Base-by-base conservation (phyloP, 2,888 invertebrate genomes). In the Nasonovia ribisnigri region DNA sequence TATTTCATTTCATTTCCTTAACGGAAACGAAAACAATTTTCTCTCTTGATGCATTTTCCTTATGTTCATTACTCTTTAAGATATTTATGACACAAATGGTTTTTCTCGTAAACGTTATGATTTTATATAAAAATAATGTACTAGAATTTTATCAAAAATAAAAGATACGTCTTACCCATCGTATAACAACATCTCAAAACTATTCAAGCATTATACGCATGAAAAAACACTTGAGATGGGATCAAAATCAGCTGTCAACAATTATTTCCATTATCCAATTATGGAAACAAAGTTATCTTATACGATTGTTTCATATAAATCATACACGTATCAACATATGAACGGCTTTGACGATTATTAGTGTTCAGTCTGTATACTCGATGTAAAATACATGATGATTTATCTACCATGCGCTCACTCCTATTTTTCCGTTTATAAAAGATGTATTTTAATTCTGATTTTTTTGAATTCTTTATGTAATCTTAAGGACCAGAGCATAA, bases 1-100 rank as follows among this genome's bases (percentile, higher is more conserved):
- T 84, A 89, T 90, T 57, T 90, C 84, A 24, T 92, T 92, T 92
- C 88, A 42, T 88, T 92, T 88, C 67, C 88, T 67, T 67, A 10
- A 51, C 42, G 67, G 43, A 67, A 77, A 77, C 67, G 51, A 88
- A 67, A 88, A 88, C 88, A 42, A 88, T 88, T 92, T 43, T 87
- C 57, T 86, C 36, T 46, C 36, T 26, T 51, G 67, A 46, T 51
- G 42, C 48, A 42, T 86, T 90, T 60, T 54, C 46, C 48, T 42
- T 36, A 29, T 51, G 84, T 93, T 60, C 90, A 51, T 92, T 77
- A 88, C 48, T 51, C 48, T 92, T 88, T n/a, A 77, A 67, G 29
- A 51, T 88, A 51, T 92, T 88, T 92, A 88, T 67, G 92, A 51
- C 57, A 54, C n/a, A 84, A 91, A 90, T 36, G 20, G 60, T 57